Evolutionary conservation across 2,113 vertebrate species (phyloP), one percentile per base, ranked within the genome.

Genomic region (rat (Rattus norvegicus)): DNA sequence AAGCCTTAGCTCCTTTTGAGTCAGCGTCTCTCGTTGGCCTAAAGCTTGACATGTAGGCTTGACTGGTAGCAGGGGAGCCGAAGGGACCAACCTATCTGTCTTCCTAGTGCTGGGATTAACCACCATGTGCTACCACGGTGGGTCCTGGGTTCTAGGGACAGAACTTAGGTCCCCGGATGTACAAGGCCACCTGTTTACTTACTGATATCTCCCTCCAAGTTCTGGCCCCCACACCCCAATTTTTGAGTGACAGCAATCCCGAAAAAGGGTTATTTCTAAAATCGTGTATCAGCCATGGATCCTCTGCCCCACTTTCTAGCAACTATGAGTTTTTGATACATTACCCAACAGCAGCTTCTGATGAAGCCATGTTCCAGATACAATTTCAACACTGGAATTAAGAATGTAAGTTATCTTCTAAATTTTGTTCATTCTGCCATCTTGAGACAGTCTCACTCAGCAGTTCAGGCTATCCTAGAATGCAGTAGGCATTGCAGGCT

Each of bases 341-440:
- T 65, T 72, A 43, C 49, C 63, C 11, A 49, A 83, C 56, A 65
- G 20, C 88, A 72, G 11, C 59, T 24, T 39, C 19, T 95, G 12
- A 56, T 73, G 52, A 80, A 61, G 59, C 36, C 54, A 19, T 90
- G 59, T 72, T 88, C 30, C 28, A 52, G 56, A 88, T 13, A 52
- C 80, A 79, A 94, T 85, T 96, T 90, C 70, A 96, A 33, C 54
- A 63, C 33, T 28, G 87, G 69, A 65, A 22, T 84, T 63, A 73
- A 95, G 52, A 52, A 52, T 0, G 3, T 28, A 61, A 61, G 12
- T 39, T 39, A 8, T 26, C 12, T 39, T 83, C 20, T 83, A 26
- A 83, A 83, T 83, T 61, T 59, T 67, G 26, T 16, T 70, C 28
- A 20, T 49, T 67, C 52, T 49, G 28, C 16, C 12, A 56, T 73